Percentiles rank a stretch among this genome's conserved stretches.
These are phyloP conservation scores for Perizoma flavofasciatum DNA, from an alignment of 2,888 invertebrate genomes.

Conservation along the genomic window DNA sequence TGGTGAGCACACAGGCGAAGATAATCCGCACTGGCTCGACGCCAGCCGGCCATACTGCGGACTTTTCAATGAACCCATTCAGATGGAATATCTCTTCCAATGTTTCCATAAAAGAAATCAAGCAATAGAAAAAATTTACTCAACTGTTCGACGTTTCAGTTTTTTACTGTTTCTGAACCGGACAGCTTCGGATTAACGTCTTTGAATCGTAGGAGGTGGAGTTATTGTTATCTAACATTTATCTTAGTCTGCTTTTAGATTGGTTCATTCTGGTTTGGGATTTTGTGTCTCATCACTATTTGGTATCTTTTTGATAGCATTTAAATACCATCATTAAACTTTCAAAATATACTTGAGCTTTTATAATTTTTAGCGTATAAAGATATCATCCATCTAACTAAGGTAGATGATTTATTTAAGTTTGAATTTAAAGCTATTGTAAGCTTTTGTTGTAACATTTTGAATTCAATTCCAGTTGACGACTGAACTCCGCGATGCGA, in stretches of 20 bases:
- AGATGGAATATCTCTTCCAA: slow-evolving; percentile 79
- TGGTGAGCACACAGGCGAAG: slow-evolving; percentile 69
- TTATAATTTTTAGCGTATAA: too few relatives aligned
- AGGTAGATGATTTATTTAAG: too few relatives aligned
- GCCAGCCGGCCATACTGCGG: slow-evolving; percentile 80
- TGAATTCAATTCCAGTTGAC: slow-evolving; percentile 9
- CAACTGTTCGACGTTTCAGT: slow-evolving; percentile 48
- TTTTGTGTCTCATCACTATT: not conserved
- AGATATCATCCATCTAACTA: too few relatives aligned
- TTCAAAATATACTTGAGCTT: too few relatives aligned
- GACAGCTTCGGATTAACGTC: slow-evolving; percentile 30
- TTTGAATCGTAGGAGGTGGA: slow-evolving; percentile 16
- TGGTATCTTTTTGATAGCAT: too few relatives aligned
- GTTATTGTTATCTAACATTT: slow-evolving; percentile 17
- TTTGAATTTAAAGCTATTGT: too few relatives aligned
- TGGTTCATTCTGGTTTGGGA: not conserved
- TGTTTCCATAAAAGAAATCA: slow-evolving; percentile 79
- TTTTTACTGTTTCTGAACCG: slow-evolving; percentile 35
- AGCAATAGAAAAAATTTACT: slow-evolving; percentile 68
- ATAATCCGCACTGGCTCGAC: slow-evolving; percentile 76
- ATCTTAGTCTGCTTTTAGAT: slow-evolving; percentile 5
- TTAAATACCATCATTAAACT: too few relatives aligned
- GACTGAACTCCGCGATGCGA: slow-evolving; percentile 11
- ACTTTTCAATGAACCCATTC: slow-evolving; percentile 81
- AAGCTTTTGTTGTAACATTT: not conserved